A percentile compares a stretch with the other conserved stretches of the same genome.
phyloP scores from a whole-genome alignment of 2,113 vertebrate species.

The Thryonomys swinderianus region DNA sequence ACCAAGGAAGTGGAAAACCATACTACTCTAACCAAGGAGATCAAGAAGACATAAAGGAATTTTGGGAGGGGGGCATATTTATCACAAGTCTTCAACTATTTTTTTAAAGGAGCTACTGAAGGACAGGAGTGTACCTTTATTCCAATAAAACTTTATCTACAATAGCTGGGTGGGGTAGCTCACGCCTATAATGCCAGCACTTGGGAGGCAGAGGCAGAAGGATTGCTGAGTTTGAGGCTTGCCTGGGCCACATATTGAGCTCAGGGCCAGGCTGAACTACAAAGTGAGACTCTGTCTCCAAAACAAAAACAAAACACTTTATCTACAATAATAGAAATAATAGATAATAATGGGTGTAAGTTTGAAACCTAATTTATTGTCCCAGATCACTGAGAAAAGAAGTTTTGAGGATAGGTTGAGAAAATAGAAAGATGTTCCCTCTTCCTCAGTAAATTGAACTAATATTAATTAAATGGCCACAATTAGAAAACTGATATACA shows the following conservation, averaged over 20 bases:
- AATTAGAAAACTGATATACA: not conserved
- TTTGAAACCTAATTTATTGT: not conserved
- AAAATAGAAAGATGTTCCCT: not conserved
- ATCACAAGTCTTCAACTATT: not conserved
- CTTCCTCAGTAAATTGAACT: not conserved
- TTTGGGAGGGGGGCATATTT: not conserved
- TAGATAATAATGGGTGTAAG: not conserved
- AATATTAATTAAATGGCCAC: not conserved
- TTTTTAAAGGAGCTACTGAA: not conserved
- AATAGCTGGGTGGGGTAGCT: too few relatives aligned
- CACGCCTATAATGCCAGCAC: too few relatives aligned
- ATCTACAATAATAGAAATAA: too few relatives aligned
- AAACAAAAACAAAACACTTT: too few relatives aligned
- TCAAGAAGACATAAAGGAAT: not conserved
- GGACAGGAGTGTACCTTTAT: not conserved
- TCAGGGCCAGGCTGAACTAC: too few relatives aligned
- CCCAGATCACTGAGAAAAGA: not conserved
- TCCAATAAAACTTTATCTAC: not conserved
- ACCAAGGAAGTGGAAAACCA: not conserved
- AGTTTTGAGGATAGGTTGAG: not conserved
- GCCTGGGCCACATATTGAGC: too few relatives aligned
- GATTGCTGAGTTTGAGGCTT: too few relatives aligned
- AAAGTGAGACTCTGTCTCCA: too few relatives aligned
- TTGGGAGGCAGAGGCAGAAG: too few relatives aligned
- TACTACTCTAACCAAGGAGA: too few relatives aligned